Evolutionary conservation across 2,888 invertebrate genomes (phyloP).

Genomic region (Cetonia aurata): DNA sequence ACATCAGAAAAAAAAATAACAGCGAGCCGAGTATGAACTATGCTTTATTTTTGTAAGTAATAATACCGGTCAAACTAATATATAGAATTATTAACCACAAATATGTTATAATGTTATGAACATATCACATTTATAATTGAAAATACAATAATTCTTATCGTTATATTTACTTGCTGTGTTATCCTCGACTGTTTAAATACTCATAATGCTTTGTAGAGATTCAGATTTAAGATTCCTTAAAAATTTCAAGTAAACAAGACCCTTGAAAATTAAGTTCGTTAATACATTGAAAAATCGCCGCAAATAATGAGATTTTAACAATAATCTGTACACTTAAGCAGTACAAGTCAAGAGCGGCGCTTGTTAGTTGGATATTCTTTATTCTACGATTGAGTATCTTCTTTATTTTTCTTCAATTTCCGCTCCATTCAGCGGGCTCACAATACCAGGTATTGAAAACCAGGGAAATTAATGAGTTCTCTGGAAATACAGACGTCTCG

Average conservation of each 20-base stretch:
- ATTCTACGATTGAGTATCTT: slow-evolving; percentile 44
- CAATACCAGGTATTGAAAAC: slow-evolving; percentile 56
- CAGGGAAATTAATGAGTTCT: slow-evolving; percentile 57
- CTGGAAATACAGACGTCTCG: slow-evolving; percentile 48
- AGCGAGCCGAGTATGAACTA: too few relatives aligned
- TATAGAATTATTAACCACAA: too few relatives aligned
- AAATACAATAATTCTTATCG: too few relatives aligned
- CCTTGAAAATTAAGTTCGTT: slow-evolving; percentile 14
- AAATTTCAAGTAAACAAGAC: not conserved
- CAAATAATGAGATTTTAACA: slow-evolving; percentile 40
- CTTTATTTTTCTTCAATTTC: slow-evolving; percentile 53
- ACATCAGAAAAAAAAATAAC: too few relatives aligned
- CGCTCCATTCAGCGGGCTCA: slow-evolving; percentile 53
- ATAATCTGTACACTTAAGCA: slow-evolving; percentile 42
- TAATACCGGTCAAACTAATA: too few relatives aligned
- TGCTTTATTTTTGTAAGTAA: too few relatives aligned
- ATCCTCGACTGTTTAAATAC: too few relatives aligned
- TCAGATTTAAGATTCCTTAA: not conserved
- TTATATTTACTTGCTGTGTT: too few relatives aligned
- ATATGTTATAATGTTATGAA: too few relatives aligned
- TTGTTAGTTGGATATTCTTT: slow-evolving; percentile 48
- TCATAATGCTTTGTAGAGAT: not conserved
- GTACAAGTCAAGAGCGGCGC: slow-evolving; percentile 44
- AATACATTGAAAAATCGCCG: slow-evolving; percentile 24
- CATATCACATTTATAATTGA: too few relatives aligned